phyloP scores from a whole-genome alignment of 2,888 invertebrate genomes.

The Megaustenia siamemsis region DNA sequence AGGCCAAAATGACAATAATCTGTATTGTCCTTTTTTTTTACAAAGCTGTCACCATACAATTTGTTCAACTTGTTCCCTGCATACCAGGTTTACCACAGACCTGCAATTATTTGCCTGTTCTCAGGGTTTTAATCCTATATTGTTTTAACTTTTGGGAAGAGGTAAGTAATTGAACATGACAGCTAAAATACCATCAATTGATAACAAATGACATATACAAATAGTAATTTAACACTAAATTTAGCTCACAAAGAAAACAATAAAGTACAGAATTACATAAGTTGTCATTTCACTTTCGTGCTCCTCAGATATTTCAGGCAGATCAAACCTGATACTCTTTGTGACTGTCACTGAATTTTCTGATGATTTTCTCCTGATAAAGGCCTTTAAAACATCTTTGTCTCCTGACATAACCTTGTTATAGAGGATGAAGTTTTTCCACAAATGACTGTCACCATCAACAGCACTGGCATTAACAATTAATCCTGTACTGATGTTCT shows the following conservation, averaged over 20 bases:
- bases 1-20: too few species aligned
- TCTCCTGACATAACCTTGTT: too few species aligned
- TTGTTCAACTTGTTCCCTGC: too few species aligned
- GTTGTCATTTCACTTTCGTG: neutral
- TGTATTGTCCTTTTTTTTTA: too few species aligned
- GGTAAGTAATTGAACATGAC: too few species aligned
- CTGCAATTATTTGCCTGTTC: too few species aligned
- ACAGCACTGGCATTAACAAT: neutral
- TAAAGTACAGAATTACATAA: neutral
- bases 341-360: neutral
- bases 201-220: neutral
- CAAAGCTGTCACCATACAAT: too few species aligned
- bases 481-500: slow-evolving; percentile 13
- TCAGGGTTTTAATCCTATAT: too few species aligned
- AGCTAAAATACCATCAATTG: too few species aligned
- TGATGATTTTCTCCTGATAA: neutral
- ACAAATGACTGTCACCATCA: neutral
- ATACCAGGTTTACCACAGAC: too few species aligned
- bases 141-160: too few species aligned
- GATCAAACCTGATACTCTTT: neutral
- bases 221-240: neutral
- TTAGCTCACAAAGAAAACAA: neutral
- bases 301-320: neutral
- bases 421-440: neutral
- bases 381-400: neutral